A percentile compares a stretch with the other conserved stretches of the same genome.
phyloP scores from a whole-genome alignment of 2,113 vertebrate species.

The Caretta caretta region DNA sequence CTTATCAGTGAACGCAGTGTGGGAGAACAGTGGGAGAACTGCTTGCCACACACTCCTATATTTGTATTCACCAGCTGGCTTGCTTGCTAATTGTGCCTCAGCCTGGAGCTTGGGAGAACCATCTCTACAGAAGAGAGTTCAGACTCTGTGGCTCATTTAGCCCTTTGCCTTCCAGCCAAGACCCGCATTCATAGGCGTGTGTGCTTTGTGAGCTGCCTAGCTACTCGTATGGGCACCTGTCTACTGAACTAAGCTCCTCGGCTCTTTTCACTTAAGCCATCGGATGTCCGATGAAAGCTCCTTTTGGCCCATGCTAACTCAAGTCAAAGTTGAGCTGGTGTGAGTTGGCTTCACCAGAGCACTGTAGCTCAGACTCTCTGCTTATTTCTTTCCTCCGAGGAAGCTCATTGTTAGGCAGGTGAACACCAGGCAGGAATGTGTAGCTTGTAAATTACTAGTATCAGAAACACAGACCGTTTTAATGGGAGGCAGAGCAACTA shows the following conservation, averaged over 20 bases:
- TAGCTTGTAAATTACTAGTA: neutral
- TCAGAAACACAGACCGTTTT: neutral
- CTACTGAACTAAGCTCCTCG: neutral
- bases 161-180: neutral
- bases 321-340: neutral
- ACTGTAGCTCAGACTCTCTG: neutral
- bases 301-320: neutral
- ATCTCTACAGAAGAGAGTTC: neutral
- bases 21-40: neutral
- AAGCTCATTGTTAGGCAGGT: neutral
- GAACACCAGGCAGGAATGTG: neutral
- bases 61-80: neutral
- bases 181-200: neutral
- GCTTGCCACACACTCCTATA: neutral
- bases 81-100: neutral
- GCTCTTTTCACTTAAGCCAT: neutral
- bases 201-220: neutral
- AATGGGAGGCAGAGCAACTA: no score
- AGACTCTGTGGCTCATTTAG: neutral
- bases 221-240: neutral
- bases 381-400: neutral
- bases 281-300: neutral
- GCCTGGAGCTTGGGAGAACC: neutral
- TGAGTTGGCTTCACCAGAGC: neutral
- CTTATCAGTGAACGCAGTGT: neutral